These are phyloP conservation scores for Esox masquinongy DNA, from an alignment of 2,797 vertebrate species.

Conservation along the genomic window DNA sequence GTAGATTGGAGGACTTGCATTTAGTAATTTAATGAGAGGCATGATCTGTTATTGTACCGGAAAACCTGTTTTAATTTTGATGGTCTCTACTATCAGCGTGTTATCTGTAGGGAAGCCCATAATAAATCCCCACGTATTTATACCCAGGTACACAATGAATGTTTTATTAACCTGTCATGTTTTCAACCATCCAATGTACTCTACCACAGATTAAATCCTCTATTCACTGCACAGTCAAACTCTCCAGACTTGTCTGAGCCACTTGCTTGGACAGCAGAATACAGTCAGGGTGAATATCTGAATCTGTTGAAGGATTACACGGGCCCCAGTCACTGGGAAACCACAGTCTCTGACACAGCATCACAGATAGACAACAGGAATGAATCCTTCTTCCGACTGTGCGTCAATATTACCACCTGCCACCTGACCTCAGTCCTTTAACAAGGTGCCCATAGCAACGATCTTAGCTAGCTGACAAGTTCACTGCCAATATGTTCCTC, in stretches of 20 bases:
- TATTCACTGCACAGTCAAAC: background rate
- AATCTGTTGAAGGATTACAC: background rate
- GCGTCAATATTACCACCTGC: background rate
- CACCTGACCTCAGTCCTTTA: background rate
- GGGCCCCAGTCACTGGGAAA: conserved; percentile 28
- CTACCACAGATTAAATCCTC: background rate
- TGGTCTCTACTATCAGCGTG: no score
- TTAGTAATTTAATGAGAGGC: no score
- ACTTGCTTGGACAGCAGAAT: background rate
- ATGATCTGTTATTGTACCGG: no score
- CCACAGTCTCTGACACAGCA: conserved; percentile 37
- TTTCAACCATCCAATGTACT: background rate
- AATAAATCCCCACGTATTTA: no score
- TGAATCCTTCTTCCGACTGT: conserved; percentile 28
- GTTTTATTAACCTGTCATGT: background rate
- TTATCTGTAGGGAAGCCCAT: no score
- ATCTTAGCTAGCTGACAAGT: background rate
- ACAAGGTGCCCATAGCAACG: conserved; percentile 10
- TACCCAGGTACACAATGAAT: no score
- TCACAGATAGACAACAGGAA: conserved; percentile 16
- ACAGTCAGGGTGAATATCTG: background rate
- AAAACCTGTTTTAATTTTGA: no score
- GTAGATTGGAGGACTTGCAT: no score
- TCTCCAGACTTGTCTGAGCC: background rate
- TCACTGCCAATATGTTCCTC: conserved; percentile 1